Evolutionary conservation across 2,113 vertebrate genomes (phyloP).

Genomic region (Sprattus sprattus): DNA sequence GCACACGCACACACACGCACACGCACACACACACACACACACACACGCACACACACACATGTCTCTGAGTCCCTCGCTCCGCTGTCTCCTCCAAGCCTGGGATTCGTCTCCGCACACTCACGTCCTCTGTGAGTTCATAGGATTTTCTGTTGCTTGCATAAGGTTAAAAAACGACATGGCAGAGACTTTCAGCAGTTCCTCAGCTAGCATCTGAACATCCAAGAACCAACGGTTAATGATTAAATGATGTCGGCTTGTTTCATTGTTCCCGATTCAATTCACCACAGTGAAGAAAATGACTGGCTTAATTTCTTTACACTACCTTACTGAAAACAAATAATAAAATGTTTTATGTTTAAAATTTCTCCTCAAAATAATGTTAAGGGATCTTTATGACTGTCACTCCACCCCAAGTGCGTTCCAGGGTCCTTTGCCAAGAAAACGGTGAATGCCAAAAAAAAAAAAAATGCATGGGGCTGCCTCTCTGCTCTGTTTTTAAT

Average conservation of each 20-base stretch:
- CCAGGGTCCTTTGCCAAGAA: slow-evolving; percentile 4
- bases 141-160: not conserved
- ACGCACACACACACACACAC: not conserved
- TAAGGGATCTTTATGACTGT: not conserved
- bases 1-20: not conserved
- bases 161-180: not conserved
- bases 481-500: slow-evolving; percentile 11
- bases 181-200: not conserved
- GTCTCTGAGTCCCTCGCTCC: not conserved
- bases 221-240: not conserved
- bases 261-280: not conserved
- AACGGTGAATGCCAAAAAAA: not conserved
- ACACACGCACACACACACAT: not conserved
- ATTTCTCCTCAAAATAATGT: not conserved
- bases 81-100: slow-evolving; percentile 9
- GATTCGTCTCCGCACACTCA: not conserved
- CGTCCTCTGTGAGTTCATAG: not conserved
- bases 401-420: not conserved
- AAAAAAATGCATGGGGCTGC: not conserved
- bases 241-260: not conserved
- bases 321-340: slow-evolving; percentile 4
- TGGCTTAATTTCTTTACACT: not conserved
- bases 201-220: not conserved
- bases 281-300: not conserved
- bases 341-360: too few species aligned